Base-by-base conservation (phyloP, 1,140 invertebrate species). In the Drosophila novamexicana region DNA sequence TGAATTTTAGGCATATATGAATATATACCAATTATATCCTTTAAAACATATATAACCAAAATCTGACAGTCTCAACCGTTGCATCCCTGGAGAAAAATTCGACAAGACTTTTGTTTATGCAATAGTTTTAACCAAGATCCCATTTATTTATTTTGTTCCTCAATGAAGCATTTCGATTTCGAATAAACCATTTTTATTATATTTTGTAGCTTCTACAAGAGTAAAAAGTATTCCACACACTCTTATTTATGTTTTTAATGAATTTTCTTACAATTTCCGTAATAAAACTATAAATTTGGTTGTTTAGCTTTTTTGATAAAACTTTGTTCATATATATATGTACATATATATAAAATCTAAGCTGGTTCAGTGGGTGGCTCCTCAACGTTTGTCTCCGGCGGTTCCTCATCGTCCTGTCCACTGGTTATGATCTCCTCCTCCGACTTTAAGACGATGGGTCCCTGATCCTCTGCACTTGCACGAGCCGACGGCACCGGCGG, bases 351-450 rank as follows among this genome's bases (percentile, higher is more conserved):
- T 54, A 18, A 54, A 62, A 45, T 36, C 14, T 65, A 45, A 36
- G 12, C 44, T 18, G 58, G 32, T 22, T 61, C 58, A 1, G 16
- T 9, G 6, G 62, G 40, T 47, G 52, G 32, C 18, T 49, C 62
- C 10, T 54, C 62, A n/a, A n/a, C n/a, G 39, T 42, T n/a, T 12
- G 12, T 42, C 12, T 3, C 39, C 4, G 47, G 61, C 10, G 50
- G 29, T n/a, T 34, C 42, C 34, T 57, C 40, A 1, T 47, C 53
- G 0, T 47, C 42, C 8, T 47, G 34, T 4, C 36, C 53, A 7
- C 34, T 56, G 9, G 53, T 29, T 29, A 29, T 29, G 4, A 29
- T 29, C 32, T 52, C 47, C 32, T 40, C 49, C 9, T 63, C 45
- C 6, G 18, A 45, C 29, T 44, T n/a, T 10, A 18, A 7, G 7